phyloP scores from a whole-genome alignment of 2,797 vertebrate genomes.

The Ctenosaura bakeri region DNA sequence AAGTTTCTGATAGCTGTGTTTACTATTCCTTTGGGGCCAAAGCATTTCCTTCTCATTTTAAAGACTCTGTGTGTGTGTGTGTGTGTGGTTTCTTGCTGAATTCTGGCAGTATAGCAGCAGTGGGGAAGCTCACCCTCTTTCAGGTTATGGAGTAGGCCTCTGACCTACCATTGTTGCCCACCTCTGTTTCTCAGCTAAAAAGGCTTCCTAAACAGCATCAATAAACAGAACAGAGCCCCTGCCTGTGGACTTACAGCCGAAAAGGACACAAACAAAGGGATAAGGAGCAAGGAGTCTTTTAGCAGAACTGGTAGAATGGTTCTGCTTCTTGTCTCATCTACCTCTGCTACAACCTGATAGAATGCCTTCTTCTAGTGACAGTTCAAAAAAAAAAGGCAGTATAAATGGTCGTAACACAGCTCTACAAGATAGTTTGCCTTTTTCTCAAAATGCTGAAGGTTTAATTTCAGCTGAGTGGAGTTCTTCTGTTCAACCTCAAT shows the following conservation, averaged over 20 bases:
- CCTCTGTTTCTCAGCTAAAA: neutral
- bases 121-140: neutral
- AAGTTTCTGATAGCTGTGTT: neutral
- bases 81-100: neutral
- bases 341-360: neutral
- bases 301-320: neutral
- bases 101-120: neutral
- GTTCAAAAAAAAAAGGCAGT: neutral
- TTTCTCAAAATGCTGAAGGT: neutral
- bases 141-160: neutral
- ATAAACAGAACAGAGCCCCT: neutral
- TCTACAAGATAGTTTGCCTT: neutral
- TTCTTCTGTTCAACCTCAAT: neutral
- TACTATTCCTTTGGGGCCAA: neutral
- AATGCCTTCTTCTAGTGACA: neutral
- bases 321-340: neutral
- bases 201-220: neutral
- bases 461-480: neutral
- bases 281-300: neutral
- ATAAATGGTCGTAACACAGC: neutral
- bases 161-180: neutral
- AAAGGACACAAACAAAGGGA: neutral
- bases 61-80: neutral
- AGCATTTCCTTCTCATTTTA: neutral
- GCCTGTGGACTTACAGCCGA: no score